Conservation (phyloP, 2,113 vertebrate species). For the Anhinga rufa region DNA sequence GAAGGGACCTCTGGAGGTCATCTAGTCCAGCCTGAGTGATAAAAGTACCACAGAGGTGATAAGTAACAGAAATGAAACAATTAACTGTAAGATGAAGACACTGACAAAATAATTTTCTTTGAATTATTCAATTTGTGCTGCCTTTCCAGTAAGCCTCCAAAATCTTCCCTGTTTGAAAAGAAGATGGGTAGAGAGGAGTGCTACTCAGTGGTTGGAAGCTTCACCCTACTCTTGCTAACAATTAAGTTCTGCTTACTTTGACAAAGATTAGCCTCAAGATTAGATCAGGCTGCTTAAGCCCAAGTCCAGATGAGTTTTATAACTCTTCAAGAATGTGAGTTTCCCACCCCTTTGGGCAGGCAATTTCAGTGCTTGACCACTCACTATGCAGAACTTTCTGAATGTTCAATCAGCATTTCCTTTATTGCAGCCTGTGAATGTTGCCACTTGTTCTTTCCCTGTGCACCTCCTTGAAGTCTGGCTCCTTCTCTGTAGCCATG, state of each 20-base stretch:
- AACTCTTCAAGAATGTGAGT: background rate
- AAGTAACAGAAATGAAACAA: background rate
- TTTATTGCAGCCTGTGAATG: background rate
- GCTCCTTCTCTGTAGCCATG: background rate
- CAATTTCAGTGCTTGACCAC: background rate
- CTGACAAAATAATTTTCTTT: background rate
- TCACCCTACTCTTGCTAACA: background rate
- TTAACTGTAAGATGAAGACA: background rate
- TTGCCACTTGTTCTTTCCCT: background rate
- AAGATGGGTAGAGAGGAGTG: background rate
- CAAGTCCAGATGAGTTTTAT: background rate
- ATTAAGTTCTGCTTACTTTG: background rate
- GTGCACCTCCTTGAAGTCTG: background rate
- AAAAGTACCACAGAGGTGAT: background rate
- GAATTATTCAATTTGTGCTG: background rate
- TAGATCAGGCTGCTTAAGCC: background rate
- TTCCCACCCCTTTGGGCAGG: background rate
- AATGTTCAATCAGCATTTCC: background rate
- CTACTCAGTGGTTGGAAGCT: background rate
- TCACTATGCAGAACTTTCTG: background rate
- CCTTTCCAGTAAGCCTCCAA: background rate
- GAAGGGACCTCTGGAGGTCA: background rate
- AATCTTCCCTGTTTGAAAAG: background rate
- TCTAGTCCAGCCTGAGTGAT: background rate
- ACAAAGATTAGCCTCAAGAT: background rate